Evolutionary conservation across 2,113 vertebrate species (phyloP), one percentile per base, ranked within the genome.

Genomic region (Galbula dea): DNA sequence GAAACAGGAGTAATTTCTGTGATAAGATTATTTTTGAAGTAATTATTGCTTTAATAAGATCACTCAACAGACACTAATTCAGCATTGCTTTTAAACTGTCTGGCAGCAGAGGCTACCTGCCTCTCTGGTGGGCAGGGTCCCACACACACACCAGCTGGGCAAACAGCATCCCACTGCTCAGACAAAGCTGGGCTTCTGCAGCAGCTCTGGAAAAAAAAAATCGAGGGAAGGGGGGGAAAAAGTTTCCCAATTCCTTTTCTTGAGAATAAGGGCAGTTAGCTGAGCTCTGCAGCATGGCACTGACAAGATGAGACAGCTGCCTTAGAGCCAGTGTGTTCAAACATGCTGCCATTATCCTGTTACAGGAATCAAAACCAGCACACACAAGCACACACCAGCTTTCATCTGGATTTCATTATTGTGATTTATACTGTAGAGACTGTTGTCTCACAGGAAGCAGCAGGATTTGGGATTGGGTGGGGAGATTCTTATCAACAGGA

Each of bases 341-440:
- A 95, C 93, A 94, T 66, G 94, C 84, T 94, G 91, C 84, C 0
- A 5, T 95, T 92, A 92, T 87, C 94, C 93, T 96, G 87, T 91
- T 96, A 87, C 91, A 89, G 95, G 93, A 91, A 84, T 92, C 84
- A 90, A 91, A 93, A 87, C 66, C 94, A 95, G 93, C 96, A 94
- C 89, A 72, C 94, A 94, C 84, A 82, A 82, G 87, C 87, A 94
- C 89, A 72, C 94, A 94, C 84, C 85, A 82, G 87, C 87, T 94
- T 96, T 95, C 94, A 96, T 86, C 96, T 95, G 94, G 82, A 84
- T 95, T 96, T 94, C 89, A 89, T 96, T 92, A 89, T 57, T 85
- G 87, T 96, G 94, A 95, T 95, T 96, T 94, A 94, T 92, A 83
- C 78, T 51, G 0, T 15, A 89, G 83, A 78, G 94, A 75, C 89